A percentile compares a stretch with the other conserved stretches of the same genome.
These are phyloP conservation scores for Heteromormyrus szaboi DNA, from an alignment of 2,797 vertebrate genomes.

Conservation along the genomic window DNA sequence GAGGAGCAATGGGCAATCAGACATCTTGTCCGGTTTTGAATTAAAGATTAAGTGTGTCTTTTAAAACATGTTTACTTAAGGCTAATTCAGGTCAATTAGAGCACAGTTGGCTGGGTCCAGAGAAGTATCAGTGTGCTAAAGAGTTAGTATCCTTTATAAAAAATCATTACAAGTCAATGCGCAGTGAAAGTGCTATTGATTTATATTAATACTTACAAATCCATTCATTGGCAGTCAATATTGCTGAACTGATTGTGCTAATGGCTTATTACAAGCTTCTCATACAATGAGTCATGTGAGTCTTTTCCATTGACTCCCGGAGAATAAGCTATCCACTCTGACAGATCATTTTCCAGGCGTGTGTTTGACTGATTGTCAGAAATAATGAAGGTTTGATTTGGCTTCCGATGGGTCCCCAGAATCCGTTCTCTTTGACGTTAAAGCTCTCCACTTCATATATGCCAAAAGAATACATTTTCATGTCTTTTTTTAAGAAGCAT, in stretches of 20 bases:
- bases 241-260: neutral
- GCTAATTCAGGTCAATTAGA: neutral
- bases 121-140: neutral
- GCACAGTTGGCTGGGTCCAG: neutral
- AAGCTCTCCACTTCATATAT: neutral
- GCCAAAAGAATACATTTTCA: neutral
- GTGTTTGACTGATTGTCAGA: conserved; percentile 2
- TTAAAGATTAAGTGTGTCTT: neutral
- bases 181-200: neutral
- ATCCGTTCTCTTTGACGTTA: neutral
- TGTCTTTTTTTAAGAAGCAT: neutral
- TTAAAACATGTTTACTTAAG: neutral
- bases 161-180: neutral
- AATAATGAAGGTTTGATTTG: neutral
- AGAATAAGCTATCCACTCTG: neutral
- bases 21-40: neutral
- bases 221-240: neutral
- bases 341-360: neutral
- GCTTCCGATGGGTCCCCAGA: neutral
- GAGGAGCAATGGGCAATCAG: neutral
- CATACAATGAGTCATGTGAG: neutral
- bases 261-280: neutral
- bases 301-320: neutral
- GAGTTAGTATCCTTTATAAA: neutral
- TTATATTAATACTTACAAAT: neutral